Base-by-base conservation (phyloP, 2,113 vertebrate genomes). In the Oryzias javanicus region DNA sequence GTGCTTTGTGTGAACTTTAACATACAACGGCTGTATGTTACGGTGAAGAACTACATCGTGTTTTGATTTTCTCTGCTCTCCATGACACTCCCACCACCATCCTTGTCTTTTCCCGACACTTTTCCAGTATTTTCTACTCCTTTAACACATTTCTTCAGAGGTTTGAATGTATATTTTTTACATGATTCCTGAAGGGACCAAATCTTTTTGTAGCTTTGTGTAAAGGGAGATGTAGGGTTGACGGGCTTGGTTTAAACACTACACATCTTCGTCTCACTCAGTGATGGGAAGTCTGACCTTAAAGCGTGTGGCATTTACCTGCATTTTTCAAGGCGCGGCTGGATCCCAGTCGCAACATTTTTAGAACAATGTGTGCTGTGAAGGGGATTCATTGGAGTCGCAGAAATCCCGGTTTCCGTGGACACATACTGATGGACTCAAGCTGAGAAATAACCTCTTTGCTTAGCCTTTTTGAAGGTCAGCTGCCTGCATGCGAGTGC, bases 101-200 rank as follows among this genome's bases (percentile, higher is more conserved):
- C 60, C 78, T 77, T 70, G 20, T 64, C 67, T 72, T 35, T 19
- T 68, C 42, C 22, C 69, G 54, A 24, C 29, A 60, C 29, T 56
- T 16, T 66, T 57, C 58, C 29, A 16, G 81, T 91, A 84, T 90
- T 89, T 92, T 92, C 82, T 91, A 91, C 86, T 89, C 88, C 91
- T 70, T 29, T 88, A 86, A 40, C 70, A 61, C 86, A 77, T 93
- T 92, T 85, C 88, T 91, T 81, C 70, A 88, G 87, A 91, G 79
- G 73, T 81, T 66, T 94, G 94, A 97, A 96, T 97, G 95, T 97
- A 94, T 92, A 91, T 94, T 94, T 95, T 82, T 92, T 91, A 94
- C 93, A 91, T 75, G 80, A 91, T 93, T 92, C 90, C 83, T 87
- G 76, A 83, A 80, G 68, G 93, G 94, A 96, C 94, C 94, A 96